Evolutionary conservation across 1,140 invertebrate species (phyloP).

Genomic region (Triops longicaudatus): DNA sequence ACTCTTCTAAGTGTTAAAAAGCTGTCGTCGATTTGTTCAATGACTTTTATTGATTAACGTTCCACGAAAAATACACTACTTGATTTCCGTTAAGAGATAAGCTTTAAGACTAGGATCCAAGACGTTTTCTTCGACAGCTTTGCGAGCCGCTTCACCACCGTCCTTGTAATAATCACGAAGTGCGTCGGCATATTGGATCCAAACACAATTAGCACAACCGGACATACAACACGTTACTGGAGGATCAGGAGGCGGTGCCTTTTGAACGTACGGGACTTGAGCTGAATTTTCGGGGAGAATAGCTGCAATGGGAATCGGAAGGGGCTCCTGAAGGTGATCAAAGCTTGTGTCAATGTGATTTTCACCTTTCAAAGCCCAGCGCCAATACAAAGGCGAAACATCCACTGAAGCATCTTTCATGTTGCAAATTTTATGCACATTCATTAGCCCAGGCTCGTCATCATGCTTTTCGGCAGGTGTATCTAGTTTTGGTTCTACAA

Average conservation of each 20-base stretch:
- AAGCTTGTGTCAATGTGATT: not conserved
- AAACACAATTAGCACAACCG: conserved; percentile 90
- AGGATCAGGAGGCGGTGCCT: conserved; percentile 43
- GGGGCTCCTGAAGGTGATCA: not conserved
- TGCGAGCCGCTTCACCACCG: conserved; percentile 54
- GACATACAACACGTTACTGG: conserved; percentile 86
- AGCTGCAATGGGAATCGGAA: not conserved
- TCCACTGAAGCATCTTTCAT: not conserved
- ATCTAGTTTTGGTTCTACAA: conserved; percentile 13
- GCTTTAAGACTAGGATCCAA: conserved; percentile 72
- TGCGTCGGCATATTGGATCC: conserved; percentile 82
- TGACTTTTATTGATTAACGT: not conserved
- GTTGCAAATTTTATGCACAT: not conserved
- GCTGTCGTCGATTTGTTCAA: not conserved
- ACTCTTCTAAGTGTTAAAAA: not conserved
- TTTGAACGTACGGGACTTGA: not conserved
- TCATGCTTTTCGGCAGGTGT: not conserved
- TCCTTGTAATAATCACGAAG: conserved; percentile 55
- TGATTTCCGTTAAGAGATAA: conserved; percentile 65
- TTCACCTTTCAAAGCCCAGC: not conserved
- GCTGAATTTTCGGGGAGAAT: not conserved
- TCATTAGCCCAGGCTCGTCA: not conserved
- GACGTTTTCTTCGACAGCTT: conserved; percentile 65
- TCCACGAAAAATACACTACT: conserved; percentile 33
- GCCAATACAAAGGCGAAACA: not conserved